Percentiles rank a stretch among this genome's conserved stretches.
Evolutionary conservation across 1,140 invertebrate genomes (phyloP).

Genomic region (Wasmannia auropunctata): DNA sequence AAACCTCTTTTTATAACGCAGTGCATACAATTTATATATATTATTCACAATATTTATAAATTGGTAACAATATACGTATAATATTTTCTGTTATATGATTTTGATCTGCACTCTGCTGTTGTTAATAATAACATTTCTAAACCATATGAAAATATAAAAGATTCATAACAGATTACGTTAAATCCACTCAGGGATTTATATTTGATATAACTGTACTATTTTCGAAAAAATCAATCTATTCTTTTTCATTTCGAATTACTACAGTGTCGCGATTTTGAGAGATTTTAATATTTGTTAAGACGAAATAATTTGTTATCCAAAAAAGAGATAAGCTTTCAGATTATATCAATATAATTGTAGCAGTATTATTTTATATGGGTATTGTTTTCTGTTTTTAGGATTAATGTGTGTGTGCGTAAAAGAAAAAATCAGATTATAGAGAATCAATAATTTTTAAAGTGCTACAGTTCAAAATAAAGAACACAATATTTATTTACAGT

Average conservation of each 20-base stretch:
- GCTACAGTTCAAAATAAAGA: neutral
- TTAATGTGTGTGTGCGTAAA: too few species aligned
- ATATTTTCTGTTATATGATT: neutral
- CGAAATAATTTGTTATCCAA: neutral
- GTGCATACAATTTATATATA: neutral
- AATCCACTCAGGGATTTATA: neutral
- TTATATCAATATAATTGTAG: neutral
- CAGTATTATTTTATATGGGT: neutral
- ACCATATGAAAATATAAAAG: neutral
- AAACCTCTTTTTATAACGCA: neutral
- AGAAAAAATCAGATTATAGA: neutral
- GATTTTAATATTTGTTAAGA: neutral
- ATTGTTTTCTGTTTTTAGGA: neutral
- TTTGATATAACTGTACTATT: neutral
- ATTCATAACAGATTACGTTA: neutral
- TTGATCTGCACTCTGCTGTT: neutral
- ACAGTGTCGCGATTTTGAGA: neutral
- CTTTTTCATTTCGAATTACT: neutral
- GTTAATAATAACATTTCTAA: neutral
- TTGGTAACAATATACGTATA: neutral
- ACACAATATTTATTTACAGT: neutral
- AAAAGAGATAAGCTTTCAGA: neutral
- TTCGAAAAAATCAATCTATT: neutral
- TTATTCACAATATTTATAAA: constrained; percentile 16
- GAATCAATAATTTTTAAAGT: neutral